Percentiles rank a stretch among this genome's conserved stretches.
Evolutionary conservation across 2,797 vertebrate genomes (phyloP).

Genomic region (Acanthiza pusilla): DNA sequence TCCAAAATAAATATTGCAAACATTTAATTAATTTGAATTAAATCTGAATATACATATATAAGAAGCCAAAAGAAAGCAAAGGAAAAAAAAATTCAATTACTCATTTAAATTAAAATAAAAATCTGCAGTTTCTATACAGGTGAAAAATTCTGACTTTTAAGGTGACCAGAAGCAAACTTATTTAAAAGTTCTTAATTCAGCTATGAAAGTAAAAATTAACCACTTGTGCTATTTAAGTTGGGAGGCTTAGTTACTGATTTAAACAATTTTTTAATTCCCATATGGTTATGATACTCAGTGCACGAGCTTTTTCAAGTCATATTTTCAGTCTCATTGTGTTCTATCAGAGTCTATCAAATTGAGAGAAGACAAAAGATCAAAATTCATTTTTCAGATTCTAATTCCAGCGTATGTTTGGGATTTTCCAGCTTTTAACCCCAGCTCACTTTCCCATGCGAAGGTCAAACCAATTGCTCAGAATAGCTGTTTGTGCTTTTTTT

Average conservation of each 20-base stretch:
- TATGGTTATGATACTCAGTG: not conserved
- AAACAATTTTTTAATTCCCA: not conserved
- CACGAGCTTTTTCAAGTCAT: not conserved
- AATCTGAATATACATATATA: not conserved
- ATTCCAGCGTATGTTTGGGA: not conserved
- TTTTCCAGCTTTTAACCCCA: not conserved
- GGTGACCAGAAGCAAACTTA: not conserved
- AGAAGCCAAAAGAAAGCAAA: not conserved
- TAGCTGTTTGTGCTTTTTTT: rapidly evolving
- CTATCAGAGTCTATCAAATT: not conserved
- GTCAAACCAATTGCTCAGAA: not conserved
- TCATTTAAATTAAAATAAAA: not conserved
- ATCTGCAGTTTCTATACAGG: not conserved
- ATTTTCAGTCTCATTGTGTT: not conserved
- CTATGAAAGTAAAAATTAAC: not conserved
- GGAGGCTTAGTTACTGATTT: not conserved
- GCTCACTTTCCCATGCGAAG: not conserved
- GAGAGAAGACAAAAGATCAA: not conserved
- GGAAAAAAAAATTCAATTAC: not conserved
- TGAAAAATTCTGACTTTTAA: not conserved
- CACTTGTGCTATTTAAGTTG: not conserved
- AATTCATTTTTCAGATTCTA: not conserved
- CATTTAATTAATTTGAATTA: not conserved
- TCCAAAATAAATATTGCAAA: not conserved
- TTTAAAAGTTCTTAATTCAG: not conserved